Conservation (phyloP, 2,797 vertebrate genomes). For the Danio kyathit region DNA sequence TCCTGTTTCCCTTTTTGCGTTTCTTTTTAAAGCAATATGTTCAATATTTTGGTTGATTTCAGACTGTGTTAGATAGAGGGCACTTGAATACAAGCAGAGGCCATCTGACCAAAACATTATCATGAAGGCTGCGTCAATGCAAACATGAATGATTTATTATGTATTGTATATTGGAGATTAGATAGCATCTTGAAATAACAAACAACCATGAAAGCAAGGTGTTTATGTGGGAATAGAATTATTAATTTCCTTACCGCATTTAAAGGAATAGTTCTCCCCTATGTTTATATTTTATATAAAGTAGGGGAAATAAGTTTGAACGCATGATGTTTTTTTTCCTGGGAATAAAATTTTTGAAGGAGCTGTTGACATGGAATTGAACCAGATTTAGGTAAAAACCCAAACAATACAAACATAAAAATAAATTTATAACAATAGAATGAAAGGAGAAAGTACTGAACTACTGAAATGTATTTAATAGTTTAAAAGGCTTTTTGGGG, state of each 20-base stretch:
- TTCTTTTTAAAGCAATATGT: slow-evolving; percentile 44
- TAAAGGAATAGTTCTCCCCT: too few species aligned
- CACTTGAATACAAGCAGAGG: slow-evolving; percentile 37
- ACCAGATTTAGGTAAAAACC: too few species aligned
- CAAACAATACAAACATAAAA: too few species aligned
- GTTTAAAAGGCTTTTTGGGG: too few species aligned
- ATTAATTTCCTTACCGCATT: not conserved
- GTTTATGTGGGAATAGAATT: not conserved
- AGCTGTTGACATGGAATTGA: too few species aligned
- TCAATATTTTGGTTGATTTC: slow-evolving; percentile 47
- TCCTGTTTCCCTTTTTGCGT: slow-evolving; percentile 33
- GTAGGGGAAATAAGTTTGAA: too few species aligned
- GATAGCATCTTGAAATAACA: slow-evolving; percentile 25
- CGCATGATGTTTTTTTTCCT: too few species aligned
- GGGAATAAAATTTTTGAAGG: too few species aligned
- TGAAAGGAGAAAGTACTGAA: too few species aligned
- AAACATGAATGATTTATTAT: slow-evolving; percentile 40
- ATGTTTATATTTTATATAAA: too few species aligned
- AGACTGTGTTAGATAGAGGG: slow-evolving; percentile 28
- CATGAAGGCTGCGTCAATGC: slow-evolving; percentile 43
- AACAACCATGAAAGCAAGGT: not conserved
- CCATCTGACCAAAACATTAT: slow-evolving; percentile 24
- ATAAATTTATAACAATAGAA: too few species aligned
- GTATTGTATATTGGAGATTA: slow-evolving; percentile 6
- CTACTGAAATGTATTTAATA: too few species aligned